These are phyloP conservation scores for Microdon myrmicae DNA, from an alignment of 2,888 invertebrate genomes.

Conservation along the genomic window DNA sequence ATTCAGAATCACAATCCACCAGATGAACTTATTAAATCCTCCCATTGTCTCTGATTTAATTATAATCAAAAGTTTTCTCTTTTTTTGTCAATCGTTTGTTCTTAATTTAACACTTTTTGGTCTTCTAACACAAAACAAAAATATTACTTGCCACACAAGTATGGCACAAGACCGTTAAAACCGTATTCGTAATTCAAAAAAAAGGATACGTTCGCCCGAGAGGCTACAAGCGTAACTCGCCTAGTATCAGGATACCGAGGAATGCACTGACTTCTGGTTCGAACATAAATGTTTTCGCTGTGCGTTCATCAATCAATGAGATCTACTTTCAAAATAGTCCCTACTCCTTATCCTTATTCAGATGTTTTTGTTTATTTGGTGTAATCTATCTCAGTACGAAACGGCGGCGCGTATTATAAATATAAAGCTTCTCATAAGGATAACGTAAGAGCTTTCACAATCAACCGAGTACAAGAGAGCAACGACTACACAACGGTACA, in stretches of 20 bases:
- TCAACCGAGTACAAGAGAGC: neutral
- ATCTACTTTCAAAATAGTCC: constrained; percentile 26
- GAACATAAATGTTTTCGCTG: constrained; percentile 31
- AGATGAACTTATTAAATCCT: constrained; percentile 60
- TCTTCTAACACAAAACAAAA: no score
- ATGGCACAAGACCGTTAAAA: no score
- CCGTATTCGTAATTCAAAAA: no score
- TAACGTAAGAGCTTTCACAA: constrained; percentile 3
- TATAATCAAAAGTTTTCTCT: constrained; percentile 2
- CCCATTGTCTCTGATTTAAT: constrained; percentile 59
- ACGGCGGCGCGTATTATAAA: constrained; percentile 24
- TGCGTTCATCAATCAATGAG: constrained; percentile 28
- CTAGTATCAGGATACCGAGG: no score
- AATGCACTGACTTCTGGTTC: no score
- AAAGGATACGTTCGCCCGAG: no score
- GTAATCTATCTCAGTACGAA: constrained; percentile 17
- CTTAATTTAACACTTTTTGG: neutral
- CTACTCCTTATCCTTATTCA: constrained; percentile 3
- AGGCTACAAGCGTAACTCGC: no score
- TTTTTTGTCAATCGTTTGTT: constrained; percentile 6
- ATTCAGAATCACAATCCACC: constrained; percentile 62
- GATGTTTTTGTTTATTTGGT: constrained; percentile 12
- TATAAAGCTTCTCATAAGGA: constrained; percentile 23
- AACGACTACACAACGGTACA: constrained; percentile 3
- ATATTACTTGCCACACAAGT: no score